Evolutionary conservation across 2,113 vertebrate species (phyloP).

Genomic region (Caracal caracal): DNA sequence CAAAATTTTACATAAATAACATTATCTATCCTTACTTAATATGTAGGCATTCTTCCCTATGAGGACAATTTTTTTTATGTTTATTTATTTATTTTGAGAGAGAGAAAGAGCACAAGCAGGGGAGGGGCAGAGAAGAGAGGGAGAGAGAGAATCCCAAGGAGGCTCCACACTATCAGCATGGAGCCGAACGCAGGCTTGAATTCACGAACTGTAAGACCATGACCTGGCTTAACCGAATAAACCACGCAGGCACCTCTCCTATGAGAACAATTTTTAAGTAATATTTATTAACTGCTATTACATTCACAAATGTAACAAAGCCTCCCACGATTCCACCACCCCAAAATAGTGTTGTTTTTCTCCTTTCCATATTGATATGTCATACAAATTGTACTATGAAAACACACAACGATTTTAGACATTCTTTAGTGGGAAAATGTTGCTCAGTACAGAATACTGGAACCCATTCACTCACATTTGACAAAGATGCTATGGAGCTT

Average conservation of each 20-base stretch:
- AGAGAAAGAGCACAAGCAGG: not conserved
- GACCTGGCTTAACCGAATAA: not conserved
- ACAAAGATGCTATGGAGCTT: not conserved
- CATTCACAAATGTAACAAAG: conserved; percentile 10
- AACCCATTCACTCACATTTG: not conserved
- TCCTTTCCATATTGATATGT: not conserved
- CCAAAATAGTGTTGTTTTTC: not conserved
- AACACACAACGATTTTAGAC: not conserved
- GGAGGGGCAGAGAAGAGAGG: not conserved
- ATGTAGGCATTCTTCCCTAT: not conserved
- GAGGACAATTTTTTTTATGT: not conserved
- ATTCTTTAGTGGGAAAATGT: not conserved
- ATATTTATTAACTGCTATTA: not conserved
- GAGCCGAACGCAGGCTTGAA: not conserved
- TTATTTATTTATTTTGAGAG: not conserved
- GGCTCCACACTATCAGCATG: not conserved
- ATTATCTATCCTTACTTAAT: not conserved
- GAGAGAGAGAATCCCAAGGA: not conserved
- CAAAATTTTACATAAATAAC: conserved; percentile 31
- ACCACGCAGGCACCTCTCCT: not conserved
- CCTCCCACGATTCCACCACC: not conserved
- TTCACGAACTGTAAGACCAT: not conserved
- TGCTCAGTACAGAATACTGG: not conserved
- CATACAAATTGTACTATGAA: not conserved
- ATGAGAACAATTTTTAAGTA: conserved; percentile 14